These are phyloP conservation scores for Mormoops blainvillei DNA, from an alignment of 2,113 vertebrate genomes.

Conservation along the genomic window DNA sequence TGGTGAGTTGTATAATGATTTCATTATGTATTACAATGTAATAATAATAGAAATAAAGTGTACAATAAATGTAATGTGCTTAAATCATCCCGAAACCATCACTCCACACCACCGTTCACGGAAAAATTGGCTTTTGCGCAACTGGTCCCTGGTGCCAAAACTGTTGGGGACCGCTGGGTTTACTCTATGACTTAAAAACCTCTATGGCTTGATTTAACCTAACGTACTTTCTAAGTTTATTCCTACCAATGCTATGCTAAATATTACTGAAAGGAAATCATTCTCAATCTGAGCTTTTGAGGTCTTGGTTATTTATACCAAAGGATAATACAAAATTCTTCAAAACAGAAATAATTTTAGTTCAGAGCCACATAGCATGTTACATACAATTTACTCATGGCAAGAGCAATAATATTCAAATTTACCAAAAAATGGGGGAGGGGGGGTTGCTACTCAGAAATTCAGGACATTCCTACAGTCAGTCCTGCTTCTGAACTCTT, in stretches of 20 bases:
- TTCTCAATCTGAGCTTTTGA: neutral
- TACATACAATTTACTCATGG: neutral
- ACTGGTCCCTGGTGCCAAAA: too few relatives aligned
- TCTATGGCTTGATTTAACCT: neutral
- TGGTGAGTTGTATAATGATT: too few relatives aligned
- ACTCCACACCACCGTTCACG: too few relatives aligned
- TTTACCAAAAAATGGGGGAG: neutral
- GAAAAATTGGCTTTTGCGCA: too few relatives aligned
- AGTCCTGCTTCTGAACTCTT: neutral
- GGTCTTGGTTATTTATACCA: neutral
- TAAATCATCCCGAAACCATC: too few relatives aligned
- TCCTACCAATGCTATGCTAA: neutral
- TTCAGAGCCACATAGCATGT: neutral
- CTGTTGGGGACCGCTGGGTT: too few relatives aligned
- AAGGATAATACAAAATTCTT: neutral
- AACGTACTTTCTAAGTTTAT: neutral
- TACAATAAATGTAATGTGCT: too few relatives aligned
- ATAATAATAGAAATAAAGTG: too few relatives aligned
- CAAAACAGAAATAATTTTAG: conserved; percentile 16
- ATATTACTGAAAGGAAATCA: neutral
- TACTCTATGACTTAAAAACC: neutral
- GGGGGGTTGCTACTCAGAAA: neutral
- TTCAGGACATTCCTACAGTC: neutral
- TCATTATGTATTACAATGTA: too few relatives aligned
- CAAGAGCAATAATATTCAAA: neutral